Evolutionary conservation across 2,888 invertebrate genomes (phyloP).

Genomic region (Chydorus sphaericus): DNA sequence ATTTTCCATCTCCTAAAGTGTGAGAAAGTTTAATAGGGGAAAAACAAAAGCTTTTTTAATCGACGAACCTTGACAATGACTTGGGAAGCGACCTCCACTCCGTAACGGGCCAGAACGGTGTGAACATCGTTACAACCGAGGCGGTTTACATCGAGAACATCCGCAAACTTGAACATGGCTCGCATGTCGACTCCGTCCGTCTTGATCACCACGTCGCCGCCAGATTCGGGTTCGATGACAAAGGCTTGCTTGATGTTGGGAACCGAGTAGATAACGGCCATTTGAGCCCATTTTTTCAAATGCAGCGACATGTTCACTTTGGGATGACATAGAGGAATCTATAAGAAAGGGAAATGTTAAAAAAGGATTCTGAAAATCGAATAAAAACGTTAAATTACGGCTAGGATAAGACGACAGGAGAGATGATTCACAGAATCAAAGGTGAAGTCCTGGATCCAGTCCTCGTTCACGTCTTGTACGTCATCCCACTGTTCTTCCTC

Average conservation of each 20-base stretch:
- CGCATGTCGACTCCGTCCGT: constrained; percentile 91
- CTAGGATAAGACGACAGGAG: constrained; percentile 74
- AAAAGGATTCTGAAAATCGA: constrained; percentile 33
- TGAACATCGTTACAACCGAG: constrained; percentile 91
- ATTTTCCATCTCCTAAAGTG: constrained; percentile 75
- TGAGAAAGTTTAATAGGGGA: no score
- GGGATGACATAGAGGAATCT: constrained; percentile 43
- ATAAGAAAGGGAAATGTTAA: no score
- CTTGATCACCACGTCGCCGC: constrained; percentile 48
- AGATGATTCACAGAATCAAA: constrained; percentile 58
- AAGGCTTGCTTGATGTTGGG: constrained; percentile 71
- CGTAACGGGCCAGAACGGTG: constrained; percentile 74
- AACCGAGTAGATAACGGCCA: constrained; percentile 62
- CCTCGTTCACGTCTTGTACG: no score
- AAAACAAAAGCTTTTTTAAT: no score
- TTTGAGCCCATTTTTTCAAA: constrained; percentile 49
- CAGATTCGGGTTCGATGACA: constrained; percentile 38
- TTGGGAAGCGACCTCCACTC: constrained; percentile 87
- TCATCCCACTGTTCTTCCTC: constrained; percentile 51
- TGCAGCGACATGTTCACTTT: constrained; percentile 62
- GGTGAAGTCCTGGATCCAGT: constrained; percentile 44
- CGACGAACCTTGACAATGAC: constrained; percentile 60
- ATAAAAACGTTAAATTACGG: constrained; percentile 32
- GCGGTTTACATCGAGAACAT: constrained; percentile 60
- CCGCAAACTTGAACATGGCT: constrained; percentile 70